phyloP scores from a whole-genome alignment of 2,113 vertebrate genomes.

The Fulica atra region DNA sequence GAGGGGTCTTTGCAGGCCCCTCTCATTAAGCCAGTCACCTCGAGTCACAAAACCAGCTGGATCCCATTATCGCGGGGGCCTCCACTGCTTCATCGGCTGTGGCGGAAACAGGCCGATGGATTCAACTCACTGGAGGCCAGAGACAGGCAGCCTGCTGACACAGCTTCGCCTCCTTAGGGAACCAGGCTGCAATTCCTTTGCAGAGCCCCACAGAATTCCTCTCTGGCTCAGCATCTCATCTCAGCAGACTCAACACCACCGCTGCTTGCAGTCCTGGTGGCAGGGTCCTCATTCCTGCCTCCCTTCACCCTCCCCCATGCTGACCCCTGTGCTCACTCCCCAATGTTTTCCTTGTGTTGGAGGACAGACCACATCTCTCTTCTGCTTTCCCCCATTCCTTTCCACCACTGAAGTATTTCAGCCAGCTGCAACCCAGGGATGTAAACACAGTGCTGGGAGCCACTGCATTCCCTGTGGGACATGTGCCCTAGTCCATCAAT shows the following conservation, averaged over 20 bases:
- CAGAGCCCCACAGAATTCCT: background rate
- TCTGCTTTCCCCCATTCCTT: background rate
- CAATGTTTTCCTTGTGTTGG: accelerated
- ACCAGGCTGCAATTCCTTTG: background rate
- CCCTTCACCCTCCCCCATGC: accelerated
- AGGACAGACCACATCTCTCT: background rate
- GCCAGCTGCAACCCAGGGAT: background rate
- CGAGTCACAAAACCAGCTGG: constrained; percentile 47
- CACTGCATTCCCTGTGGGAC: background rate
- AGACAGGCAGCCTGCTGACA: constrained; percentile 25
- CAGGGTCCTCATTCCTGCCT: background rate
- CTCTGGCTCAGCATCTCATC: background rate
- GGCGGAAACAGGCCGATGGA: constrained; percentile 1
- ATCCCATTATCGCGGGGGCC: constrained; percentile 40
- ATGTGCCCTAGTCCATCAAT: background rate
- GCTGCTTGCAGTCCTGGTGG: background rate
- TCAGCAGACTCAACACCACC: background rate
- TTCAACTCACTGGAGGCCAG: background rate
- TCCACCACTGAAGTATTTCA: background rate
- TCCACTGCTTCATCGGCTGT: constrained; percentile 5
- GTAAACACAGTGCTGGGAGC: background rate
- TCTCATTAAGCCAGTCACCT: constrained; percentile 58
- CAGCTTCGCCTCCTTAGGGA: background rate
- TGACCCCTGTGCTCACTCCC: background rate
- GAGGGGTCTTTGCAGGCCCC: background rate